Base-by-base conservation (phyloP, 2,888 invertebrate species). In the Fragum fragum region DNA sequence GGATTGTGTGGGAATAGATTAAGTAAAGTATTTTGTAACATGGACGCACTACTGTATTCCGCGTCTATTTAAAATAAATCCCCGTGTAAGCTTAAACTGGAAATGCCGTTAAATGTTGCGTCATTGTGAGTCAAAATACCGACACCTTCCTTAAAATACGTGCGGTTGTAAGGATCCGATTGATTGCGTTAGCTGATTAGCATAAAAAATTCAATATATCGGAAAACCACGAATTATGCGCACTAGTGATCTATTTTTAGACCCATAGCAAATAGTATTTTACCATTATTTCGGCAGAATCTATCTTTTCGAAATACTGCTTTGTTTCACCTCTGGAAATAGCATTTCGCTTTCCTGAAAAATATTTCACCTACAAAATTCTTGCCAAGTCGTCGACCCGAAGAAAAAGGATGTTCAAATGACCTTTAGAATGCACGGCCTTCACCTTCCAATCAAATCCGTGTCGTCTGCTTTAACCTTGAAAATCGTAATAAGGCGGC, bases 391-490 rank as follows among this genome's bases (percentile, higher is more conserved):
- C n/a, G 23, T 57, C 26, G 57, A 57, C 57, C 57, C 57, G 57
- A 11, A 26, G 23, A 7, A 57, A 57, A 23, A 57, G 57, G 23
- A 57, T 57, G 7, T 26, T 23, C 23, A 26, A 26, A 26, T 57
- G 57, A 57, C 57, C 57, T 57, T 57, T 6, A 23, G 57, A 26
- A 23, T 11, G 57, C 28, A 2, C 36, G 42, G 36, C 66, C 66
- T 66, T 66, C 32, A 66, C 66, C 11, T 66, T 66, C 14, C 1
- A 42, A 66, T 23, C 29, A 63, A 36, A 57, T 26, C 53, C 53
- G 28, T 57, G 21, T 42, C 66, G 66, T 66, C 66, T 66, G 66
- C 66, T 66, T 21, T 66, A 66, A 66, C 66, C 66, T 66, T 66
- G 47, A 47, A 47, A 47, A 47, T 14, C 16, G 47, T 47, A 47